Evolutionary conservation across 2,888 invertebrate genomes (phyloP).

Genomic region (Rhingia rostrata): DNA sequence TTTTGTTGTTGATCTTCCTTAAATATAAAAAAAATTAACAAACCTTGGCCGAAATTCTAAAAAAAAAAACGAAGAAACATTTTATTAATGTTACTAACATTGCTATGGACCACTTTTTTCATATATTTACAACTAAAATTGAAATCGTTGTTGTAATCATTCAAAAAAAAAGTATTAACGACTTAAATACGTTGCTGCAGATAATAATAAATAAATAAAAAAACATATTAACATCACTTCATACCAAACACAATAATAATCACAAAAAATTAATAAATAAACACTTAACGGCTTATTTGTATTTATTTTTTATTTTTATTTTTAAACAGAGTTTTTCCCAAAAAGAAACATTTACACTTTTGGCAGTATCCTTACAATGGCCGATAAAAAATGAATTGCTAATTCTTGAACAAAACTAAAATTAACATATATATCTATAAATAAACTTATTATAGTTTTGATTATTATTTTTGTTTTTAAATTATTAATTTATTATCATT

Average conservation of each 20-base stretch:
- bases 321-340: constrained; percentile 63
- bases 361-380: constrained; percentile 72
- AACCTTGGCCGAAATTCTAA: constrained; percentile 21
- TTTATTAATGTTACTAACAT: constrained; percentile 45
- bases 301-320: constrained; percentile 31
- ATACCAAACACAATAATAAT: constrained; percentile 26
- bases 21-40: constrained; percentile 9
- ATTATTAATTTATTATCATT: constrained; percentile 48
- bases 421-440: constrained; percentile 21
- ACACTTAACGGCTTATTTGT: constrained; percentile 1
- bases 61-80: constrained; percentile 34
- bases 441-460: constrained; percentile 6
- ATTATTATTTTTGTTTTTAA: constrained; percentile 30
- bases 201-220: background rate
- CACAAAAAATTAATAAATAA: constrained; percentile 31
- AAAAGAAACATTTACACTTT: constrained; percentile 71
- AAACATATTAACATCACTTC: constrained; percentile 4
- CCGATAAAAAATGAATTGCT: constrained; percentile 62
- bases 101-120: constrained; percentile 68
- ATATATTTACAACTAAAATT: constrained; percentile 53
- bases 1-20: constrained; percentile 19
- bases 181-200: background rate
- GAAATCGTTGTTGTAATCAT: constrained; percentile 37
- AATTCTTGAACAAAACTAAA: constrained; percentile 19
- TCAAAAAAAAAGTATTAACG: constrained; percentile 5